These are phyloP conservation scores for Drosophila nannoptera DNA, from an alignment of 1,140 invertebrate genomes.

Conservation along the genomic window DNA sequence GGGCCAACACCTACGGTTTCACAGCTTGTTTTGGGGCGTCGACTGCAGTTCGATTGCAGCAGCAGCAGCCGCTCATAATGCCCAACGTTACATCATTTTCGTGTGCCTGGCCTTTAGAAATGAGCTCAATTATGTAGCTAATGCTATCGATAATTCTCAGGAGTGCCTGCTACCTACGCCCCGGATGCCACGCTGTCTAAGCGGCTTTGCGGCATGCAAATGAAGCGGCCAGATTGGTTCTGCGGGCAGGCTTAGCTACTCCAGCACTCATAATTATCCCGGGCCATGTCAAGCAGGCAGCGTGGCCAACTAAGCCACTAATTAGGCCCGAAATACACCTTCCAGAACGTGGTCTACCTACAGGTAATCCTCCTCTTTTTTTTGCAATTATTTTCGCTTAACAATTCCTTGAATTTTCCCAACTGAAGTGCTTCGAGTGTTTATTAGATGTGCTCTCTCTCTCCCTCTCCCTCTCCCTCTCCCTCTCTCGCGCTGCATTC, in stretches of 20 bases:
- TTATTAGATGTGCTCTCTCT: constrained; percentile 62
- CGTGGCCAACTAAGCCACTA: constrained; percentile 36
- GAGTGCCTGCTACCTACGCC: constrained; percentile 1
- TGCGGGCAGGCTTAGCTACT: constrained; percentile 32
- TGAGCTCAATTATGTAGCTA: constrained; percentile 73
- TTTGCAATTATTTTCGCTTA: constrained; percentile 40
- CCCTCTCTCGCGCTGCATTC: not conserved
- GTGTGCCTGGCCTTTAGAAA: constrained; percentile 48
- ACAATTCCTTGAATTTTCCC: constrained; percentile 46
- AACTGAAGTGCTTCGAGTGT: constrained; percentile 54
- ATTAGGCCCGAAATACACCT: constrained; percentile 53
- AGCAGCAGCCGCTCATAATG: constrained; percentile 5
- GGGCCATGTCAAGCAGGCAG: constrained; percentile 2
- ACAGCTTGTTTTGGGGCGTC: constrained; percentile 55
- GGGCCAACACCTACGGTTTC: constrained; percentile 67
- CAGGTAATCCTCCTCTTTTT: constrained; percentile 42
- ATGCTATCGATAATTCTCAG: constrained; percentile 66
- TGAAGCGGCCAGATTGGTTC: constrained; percentile 72
- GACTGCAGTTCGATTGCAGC: not conserved
- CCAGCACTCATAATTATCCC: constrained; percentile 47
- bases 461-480: not conserved
- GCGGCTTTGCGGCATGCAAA: constrained; percentile 64
- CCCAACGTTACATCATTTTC: constrained; percentile 33
- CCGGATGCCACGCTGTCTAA: constrained; percentile 29
- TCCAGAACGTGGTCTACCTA: not conserved